Evolutionary conservation across 2,888 invertebrate species (phyloP).

Genomic region (Megalurothrips usitatus): DNA sequence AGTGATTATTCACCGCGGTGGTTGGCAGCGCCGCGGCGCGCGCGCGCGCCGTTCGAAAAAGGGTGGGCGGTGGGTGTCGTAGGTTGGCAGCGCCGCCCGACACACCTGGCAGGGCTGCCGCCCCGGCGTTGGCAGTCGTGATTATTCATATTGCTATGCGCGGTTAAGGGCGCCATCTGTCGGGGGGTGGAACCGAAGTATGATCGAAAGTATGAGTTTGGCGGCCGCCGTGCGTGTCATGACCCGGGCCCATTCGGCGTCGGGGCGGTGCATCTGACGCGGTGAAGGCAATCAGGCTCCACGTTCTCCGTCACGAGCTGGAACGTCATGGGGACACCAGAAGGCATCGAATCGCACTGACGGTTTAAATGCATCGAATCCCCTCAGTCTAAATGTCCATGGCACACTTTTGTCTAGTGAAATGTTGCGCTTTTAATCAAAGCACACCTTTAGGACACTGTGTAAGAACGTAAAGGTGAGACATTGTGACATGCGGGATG

Average conservation of each 20-base stretch:
- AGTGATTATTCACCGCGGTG: slow-evolving; percentile 9
- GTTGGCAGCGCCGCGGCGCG: slow-evolving; percentile 1
- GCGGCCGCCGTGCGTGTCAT: background rate
- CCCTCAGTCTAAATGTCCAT: too few relatives aligned
- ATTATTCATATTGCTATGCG: background rate
- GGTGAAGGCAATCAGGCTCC: too few relatives aligned
- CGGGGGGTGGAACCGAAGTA: background rate
- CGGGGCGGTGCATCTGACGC: too few relatives aligned
- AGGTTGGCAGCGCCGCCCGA: slow-evolving; percentile 11
- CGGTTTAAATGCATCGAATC: too few relatives aligned
- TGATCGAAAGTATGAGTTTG: background rate
- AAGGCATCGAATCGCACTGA: too few relatives aligned
- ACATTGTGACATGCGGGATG: too few relatives aligned
- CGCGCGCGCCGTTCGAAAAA: background rate
- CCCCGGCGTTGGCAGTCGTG: background rate
- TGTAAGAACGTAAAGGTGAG: too few relatives aligned
- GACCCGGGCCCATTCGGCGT: background rate
- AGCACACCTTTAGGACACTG: too few relatives aligned
- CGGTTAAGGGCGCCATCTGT: slow-evolving; percentile 8
- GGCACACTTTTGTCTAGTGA: too few relatives aligned
- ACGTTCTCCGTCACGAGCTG: too few relatives aligned
- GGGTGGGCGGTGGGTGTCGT: background rate
- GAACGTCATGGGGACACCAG: too few relatives aligned
- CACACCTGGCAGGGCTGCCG: background rate
- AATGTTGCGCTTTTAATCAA: too few relatives aligned